phyloP scores from a whole-genome alignment of 2,797 vertebrate species.

The Simalia tracyae region DNA sequence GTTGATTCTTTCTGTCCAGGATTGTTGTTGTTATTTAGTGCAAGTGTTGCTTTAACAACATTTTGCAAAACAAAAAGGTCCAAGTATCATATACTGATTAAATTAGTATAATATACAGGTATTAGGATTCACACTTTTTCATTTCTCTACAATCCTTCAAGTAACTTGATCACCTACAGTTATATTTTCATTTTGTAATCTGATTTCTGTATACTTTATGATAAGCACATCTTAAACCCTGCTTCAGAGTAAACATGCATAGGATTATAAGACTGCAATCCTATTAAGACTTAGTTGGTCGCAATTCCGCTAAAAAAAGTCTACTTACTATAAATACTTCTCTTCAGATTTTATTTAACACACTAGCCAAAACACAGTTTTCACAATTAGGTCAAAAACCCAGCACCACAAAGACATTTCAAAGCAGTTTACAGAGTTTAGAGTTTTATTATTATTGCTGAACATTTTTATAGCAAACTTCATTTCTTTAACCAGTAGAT shows the following conservation, averaged over 20 bases:
- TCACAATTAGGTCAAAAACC: background rate
- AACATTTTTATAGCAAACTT: conserved; percentile 1
- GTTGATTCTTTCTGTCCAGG: background rate
- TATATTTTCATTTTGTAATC: background rate
- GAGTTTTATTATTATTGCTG: background rate
- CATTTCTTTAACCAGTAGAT: conserved; percentile 1
- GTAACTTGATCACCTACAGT: background rate
- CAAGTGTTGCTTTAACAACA: background rate
- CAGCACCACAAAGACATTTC: background rate
- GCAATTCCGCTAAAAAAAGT: background rate
- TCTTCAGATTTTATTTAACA: conserved; percentile 40
- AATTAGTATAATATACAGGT: background rate
- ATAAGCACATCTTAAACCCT: background rate
- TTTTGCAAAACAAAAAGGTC: background rate
- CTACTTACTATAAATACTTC: background rate
- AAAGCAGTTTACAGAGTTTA: background rate
- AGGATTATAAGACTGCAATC: background rate
- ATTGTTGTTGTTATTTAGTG: background rate
- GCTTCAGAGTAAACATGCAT: background rate
- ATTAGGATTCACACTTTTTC: background rate
- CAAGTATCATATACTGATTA: background rate
- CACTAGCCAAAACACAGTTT: background rate
- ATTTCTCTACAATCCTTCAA: background rate
- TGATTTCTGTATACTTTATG: background rate
- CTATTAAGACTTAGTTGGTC: background rate